Base-by-base conservation (phyloP, 2,888 invertebrate genomes). In the Itoplectis maculator region DNA sequence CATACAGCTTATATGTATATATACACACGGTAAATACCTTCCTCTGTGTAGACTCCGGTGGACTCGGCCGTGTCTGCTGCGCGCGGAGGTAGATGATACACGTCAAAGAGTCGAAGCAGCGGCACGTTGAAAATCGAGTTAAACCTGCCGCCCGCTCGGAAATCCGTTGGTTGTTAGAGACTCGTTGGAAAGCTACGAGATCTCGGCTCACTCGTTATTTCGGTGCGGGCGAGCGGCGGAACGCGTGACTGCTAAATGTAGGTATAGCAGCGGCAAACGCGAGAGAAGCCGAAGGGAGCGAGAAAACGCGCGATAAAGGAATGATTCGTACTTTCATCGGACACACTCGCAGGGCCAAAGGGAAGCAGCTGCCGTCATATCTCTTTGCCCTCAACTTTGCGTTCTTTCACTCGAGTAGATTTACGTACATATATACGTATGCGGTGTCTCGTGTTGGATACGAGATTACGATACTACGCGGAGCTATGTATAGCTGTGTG, bases 51-150 rank as follows among this genome's bases (percentile, higher is more conserved):
- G 66, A 66, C 29, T 65, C 75, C 45, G 40, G n/a, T 69, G 5
- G 29, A 59, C 23, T 42, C 51, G n/a, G 54, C 54, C 35, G 47
- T 59, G 79, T 83, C 61, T 66, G 75, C 69, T 42, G 54, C 23
- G 42, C 47, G 68, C 54, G 6, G 23, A 66, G 15, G 54, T 56
- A 15, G 18, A 51, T 37, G 63, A 83, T 65, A 78, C 76, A 70
- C 75, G 81, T 83, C 87, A 87, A 89, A 89, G 90, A 87, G 85
- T 86, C 86, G 87, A 87, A 88, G 86, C 87, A 85, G 82, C 86
- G 85, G 85, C 82, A 85, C 85, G 87, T 86, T 87, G 85, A 86
- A 87, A 89, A 89, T 89, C 88, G 87, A 88, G 87, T 89, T 89
- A 88, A 85, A 85, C 84, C 79, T 84, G 85, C n/a, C 37, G 35